phyloP scores from a whole-genome alignment of 2,113 vertebrate genomes.

The Sinosuthora webbiana region DNA sequence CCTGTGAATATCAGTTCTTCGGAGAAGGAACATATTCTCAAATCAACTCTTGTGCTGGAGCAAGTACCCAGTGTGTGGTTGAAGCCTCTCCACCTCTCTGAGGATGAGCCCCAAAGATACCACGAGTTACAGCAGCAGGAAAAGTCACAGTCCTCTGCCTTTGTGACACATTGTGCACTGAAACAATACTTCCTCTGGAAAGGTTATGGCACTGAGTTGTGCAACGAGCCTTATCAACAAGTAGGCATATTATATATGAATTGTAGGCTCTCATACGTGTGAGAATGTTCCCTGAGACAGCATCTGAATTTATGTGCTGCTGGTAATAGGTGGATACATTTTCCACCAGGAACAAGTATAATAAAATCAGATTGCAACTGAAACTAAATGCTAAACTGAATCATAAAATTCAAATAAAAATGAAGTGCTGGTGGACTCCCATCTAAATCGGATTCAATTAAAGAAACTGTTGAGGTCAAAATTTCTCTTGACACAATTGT shows the following conservation, averaged over 20 bases:
- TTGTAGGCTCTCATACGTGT: not conserved
- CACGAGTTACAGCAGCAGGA: not conserved
- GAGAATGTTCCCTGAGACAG: constrained; percentile 28
- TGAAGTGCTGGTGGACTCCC: constrained; percentile 29
- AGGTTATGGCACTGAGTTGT: not conserved
- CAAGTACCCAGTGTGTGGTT: not conserved
- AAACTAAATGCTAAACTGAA: constrained; percentile 25
- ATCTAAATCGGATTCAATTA: not conserved
- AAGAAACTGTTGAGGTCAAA: not conserved
- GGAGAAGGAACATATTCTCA: not conserved
- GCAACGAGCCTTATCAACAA: constrained; percentile 19
- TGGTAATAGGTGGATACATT: constrained; percentile 30
- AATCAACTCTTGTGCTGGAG: not conserved
- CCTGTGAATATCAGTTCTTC: not conserved
- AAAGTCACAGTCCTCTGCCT: not conserved
- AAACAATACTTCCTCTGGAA: constrained; percentile 27
- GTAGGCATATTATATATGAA: not conserved
- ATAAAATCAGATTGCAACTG: constrained; percentile 42
- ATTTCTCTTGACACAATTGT: not conserved
- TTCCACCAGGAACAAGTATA: not conserved
- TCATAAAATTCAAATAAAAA: constrained; percentile 34
- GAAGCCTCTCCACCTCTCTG: not conserved
- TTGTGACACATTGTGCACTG: not conserved
- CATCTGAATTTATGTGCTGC: constrained; percentile 48
- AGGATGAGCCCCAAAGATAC: not conserved